Conservation (phyloP, 1,140 invertebrate genomes). For the Myzus persicae region DNA sequence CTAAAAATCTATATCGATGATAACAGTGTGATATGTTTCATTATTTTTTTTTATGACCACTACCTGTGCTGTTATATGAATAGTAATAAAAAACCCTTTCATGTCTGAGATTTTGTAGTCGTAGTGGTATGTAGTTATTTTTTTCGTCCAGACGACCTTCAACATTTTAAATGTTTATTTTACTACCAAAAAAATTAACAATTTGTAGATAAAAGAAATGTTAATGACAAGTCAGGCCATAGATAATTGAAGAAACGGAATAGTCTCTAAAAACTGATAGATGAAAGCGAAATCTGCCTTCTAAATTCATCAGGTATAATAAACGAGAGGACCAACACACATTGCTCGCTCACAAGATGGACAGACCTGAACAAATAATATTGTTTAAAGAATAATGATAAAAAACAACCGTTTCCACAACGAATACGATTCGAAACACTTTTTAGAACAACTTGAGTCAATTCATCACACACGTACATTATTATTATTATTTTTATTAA, state of each 20-base stretch:
- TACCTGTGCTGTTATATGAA: not conserved
- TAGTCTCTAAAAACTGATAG: slow-evolving; percentile 35
- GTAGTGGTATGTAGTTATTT: no score
- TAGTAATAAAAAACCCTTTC: not conserved
- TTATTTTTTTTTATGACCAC: not conserved
- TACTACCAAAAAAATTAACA: not conserved
- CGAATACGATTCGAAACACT: slow-evolving; percentile 53
- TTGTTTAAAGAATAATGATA: not conserved
- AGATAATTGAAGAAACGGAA: slow-evolving; percentile 31
- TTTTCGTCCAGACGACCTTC: not conserved
- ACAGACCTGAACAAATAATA: slow-evolving; percentile 38
- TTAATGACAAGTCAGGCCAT: slow-evolving; percentile 29
- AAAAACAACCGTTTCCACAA: slow-evolving; percentile 14
- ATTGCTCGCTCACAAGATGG: not conserved
- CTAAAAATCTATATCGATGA: not conserved
- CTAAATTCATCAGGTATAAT: slow-evolving; percentile 14
- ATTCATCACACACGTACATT: slow-evolving; percentile 48
- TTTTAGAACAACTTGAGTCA: slow-evolving; percentile 19
- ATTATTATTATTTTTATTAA: slow-evolving; percentile 18
- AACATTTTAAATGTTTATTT: not conserved
- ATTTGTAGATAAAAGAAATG: slow-evolving; percentile 12
- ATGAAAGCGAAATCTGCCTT: slow-evolving; percentile 43
- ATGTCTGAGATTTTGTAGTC: not conserved
- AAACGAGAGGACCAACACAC: not conserved
- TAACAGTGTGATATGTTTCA: not conserved